Conservation (phyloP, 2,888 invertebrate genomes). For the Saturnia pavonia region DNA sequence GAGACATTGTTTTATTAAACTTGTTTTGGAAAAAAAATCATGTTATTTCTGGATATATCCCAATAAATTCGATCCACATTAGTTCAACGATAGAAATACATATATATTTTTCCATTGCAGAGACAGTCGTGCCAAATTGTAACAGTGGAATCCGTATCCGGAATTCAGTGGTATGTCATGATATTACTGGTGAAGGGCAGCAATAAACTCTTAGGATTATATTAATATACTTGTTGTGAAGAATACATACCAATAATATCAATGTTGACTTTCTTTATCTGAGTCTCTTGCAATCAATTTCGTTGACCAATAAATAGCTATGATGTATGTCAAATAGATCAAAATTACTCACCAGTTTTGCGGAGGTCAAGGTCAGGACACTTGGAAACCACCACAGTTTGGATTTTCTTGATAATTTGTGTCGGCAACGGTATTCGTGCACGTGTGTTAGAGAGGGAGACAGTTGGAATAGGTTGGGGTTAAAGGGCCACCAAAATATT, state of each 20-base stretch:
- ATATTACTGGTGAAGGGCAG: constrained; percentile 40
- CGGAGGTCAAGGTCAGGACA: too few relatives aligned
- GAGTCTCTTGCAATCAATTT: background rate
- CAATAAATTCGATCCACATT: too few relatives aligned
- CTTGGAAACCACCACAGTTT: too few relatives aligned
- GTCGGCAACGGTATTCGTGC: too few relatives aligned
- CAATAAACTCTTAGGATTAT: constrained; percentile 12
- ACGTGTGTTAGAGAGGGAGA: too few relatives aligned
- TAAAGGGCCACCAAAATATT: too few relatives aligned
- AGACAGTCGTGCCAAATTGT: constrained; percentile 53
- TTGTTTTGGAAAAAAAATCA: background rate
- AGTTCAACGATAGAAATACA: too few relatives aligned
- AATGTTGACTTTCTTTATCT: constrained; percentile 32
- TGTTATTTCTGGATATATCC: too few relatives aligned
- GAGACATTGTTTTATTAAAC: constrained; percentile 47
- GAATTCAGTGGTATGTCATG: constrained; percentile 40
- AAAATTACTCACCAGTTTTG: too few relatives aligned
- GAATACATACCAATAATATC: constrained; percentile 38
- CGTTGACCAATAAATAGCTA: background rate
- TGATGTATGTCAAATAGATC: background rate
- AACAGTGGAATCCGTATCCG: constrained; percentile 26
- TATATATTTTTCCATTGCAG: constrained; percentile 42
- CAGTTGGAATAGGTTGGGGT: too few relatives aligned
- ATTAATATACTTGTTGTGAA: constrained; percentile 4
- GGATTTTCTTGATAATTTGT: too few relatives aligned